Evolutionary conservation across 2,888 invertebrate species (phyloP).

Genomic region (Archaeoteleia sp.): DNA sequence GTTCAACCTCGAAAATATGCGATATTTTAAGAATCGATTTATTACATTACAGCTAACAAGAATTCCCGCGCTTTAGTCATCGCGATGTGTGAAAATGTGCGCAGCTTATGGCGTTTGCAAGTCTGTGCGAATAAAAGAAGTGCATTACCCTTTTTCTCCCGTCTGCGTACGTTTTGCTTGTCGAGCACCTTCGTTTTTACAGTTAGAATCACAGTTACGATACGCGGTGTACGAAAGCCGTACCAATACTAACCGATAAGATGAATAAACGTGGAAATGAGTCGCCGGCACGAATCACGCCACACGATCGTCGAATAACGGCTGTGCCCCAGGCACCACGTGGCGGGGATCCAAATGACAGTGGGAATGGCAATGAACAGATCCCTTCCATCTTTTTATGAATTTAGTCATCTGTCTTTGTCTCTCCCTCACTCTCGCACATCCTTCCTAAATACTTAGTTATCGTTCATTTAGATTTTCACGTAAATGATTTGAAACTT

Average conservation of each 20-base stretch:
- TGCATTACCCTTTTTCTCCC: conserved; percentile 28
- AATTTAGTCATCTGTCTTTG: no score
- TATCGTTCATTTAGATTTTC: no score
- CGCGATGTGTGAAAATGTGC: no score
- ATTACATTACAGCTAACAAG: no score
- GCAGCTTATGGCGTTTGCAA: no score
- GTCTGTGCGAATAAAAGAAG: no score
- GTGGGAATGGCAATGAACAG: conserved; percentile 46
- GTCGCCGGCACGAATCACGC: conserved; percentile 54
- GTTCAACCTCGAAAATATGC: no score
- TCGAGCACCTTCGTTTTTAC: conserved; percentile 28
- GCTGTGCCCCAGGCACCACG: conserved; percentile 43
- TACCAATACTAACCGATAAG: conserved; percentile 52
- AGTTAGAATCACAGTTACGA: conserved; percentile 39
- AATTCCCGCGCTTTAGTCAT: no score
- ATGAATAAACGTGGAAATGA: conserved; percentile 49
- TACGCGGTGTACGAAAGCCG: conserved; percentile 41
- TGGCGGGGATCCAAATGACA: conserved; percentile 50
- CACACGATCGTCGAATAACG: conserved; percentile 46
- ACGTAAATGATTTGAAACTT: no score
- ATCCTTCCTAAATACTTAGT: neutral
- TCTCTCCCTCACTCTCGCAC: conserved; percentile 8
- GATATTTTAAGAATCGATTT: no score
- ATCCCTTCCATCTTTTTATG: conserved; percentile 13
- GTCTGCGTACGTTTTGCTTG: conserved; percentile 14